Evolutionary conservation across 2,113 vertebrate species (phyloP), one percentile per base, ranked within the genome.

Genomic region (Catagonus wagneri): DNA sequence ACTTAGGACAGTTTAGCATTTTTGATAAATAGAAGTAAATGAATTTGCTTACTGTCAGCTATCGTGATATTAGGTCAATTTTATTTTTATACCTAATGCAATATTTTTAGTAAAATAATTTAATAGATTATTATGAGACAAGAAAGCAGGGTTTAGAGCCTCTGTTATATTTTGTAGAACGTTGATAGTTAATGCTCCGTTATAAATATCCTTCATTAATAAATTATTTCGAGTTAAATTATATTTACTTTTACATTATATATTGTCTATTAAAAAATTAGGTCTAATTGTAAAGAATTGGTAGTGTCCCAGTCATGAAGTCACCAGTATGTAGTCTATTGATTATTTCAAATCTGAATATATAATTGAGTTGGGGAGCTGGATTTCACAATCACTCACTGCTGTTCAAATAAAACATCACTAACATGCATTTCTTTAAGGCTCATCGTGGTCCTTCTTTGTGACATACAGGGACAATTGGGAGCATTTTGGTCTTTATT

Each of bases 401-500:
- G 23, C 13, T 80, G 83, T 81, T 94, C 34, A 94, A 97, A 90
- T 50, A 91, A 91, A 96, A 97, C 71, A 50, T 50, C 93, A 23
- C 91, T 16, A 80, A 81, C 61, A 90, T 54, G n/a, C 23, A 52
- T 60, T 60, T 11, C 39, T 96, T 95, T 93, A 96, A 97, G 94
- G 76, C 85, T 89, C 66, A 34, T 75, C 69, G 16, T 84, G 94
- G 97, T 94, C 93, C 94, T 96, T 93, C 72, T 98, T 76, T 79
- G 89, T 97, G 96, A 93, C 92, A 94, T 95, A 95, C 96, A 98
- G 98, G 94, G 87, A 97, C 92, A 98, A 97, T 97, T 52, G 65
- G 93, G 92, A 97, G 96, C 95, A 97, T 98, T 98, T 98, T 98
- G 98, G 97, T 98, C 98, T 98, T 99, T 99, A 99, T 99, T 99